phyloP scores from a whole-genome alignment of 1,140 invertebrate genomes.

The Drosophila chauvacae region DNA sequence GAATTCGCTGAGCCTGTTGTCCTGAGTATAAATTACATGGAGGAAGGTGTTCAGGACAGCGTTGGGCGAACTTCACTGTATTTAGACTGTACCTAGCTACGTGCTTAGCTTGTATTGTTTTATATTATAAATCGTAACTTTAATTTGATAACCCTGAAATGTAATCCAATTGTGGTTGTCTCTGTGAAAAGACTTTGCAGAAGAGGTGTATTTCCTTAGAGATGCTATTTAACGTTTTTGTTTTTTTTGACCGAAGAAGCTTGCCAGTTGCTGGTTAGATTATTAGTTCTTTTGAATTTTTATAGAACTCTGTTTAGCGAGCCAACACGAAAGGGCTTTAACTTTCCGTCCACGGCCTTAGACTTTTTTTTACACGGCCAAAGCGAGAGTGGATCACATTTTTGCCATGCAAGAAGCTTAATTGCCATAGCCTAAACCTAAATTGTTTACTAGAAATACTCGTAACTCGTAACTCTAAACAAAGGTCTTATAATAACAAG shows the following conservation, averaged over 20 bases:
- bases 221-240: conserved; percentile 21
- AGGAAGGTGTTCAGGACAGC: not conserved
- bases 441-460: conserved; percentile 22
- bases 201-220: conserved; percentile 47
- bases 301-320: conserved; percentile 23
- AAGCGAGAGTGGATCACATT: conserved; percentile 40
- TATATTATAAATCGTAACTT: conserved; percentile 32
- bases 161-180: conserved; percentile 33
- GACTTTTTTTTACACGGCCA: conserved; percentile 8
- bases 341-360: conserved; percentile 69
- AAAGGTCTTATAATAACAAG: not conserved
- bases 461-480: conserved; percentile 14
- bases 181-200: conserved; percentile 56
- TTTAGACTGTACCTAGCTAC: conserved; percentile 27
- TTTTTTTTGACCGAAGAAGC: conserved; percentile 12
- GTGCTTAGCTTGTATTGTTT: conserved; percentile 34
- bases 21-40: not conserved
- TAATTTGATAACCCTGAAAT: conserved; percentile 32
- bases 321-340: conserved; percentile 46
- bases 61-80: not conserved
- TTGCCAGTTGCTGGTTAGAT: conserved; percentile 30
- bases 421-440: conserved; percentile 60
- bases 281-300: conserved; percentile 1
- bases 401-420: conserved; percentile 49
- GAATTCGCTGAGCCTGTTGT: not conserved